Base-by-base conservation (phyloP, 2,797 vertebrate species). In the Malacoraja senta region DNA sequence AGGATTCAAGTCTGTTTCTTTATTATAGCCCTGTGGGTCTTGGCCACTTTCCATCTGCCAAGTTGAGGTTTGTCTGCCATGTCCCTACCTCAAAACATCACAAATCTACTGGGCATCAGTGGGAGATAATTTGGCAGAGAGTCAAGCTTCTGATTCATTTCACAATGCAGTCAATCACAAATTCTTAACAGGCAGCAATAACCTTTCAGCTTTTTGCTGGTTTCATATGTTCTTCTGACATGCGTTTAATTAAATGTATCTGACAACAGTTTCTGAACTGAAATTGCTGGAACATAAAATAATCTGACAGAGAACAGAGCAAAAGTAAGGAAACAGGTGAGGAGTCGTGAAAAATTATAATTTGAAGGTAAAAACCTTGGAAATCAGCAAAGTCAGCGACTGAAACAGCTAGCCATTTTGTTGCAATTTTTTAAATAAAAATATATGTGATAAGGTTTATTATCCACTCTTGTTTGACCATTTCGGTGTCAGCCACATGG, bases 161-260 rank as follows among this genome's bases (percentile, higher is more conserved):
- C 96, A 96, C 95, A 95, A 94, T 95, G 95, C 95, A 96, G 96
- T 96, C 96, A 96, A 95, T 97, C 96, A 96, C 95, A 76, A 92
- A 76, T 58, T 96, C 96, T 96, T 97, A 97, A 97, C 97, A 96
- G 97, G 96, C 96, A 96, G 96, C 96, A 96, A 96, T 95, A 96
- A 96, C 95, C 96, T 97, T 97, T 97, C 96, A 96, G 96, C 96
- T 97, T 97, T 96, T 94, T 94, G 94, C 96, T 96, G 95, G 93
- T 97, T 97, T 97, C 96, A 96, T 96, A 96, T 96, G 95, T 97
- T 96, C 97, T 96, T 97, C 97, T 97, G 96, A 97, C 96, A 97
- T 96, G 97, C 97, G 96, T 97, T 97, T 97, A 97, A 97, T 97
- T 97, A 97, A 97, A 96, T 95, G 94, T 95, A 95, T 94, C 94